These are phyloP conservation scores for Malurus leucopterus DNA, from an alignment of 2,797 vertebrate species.

Conservation along the genomic window DNA sequence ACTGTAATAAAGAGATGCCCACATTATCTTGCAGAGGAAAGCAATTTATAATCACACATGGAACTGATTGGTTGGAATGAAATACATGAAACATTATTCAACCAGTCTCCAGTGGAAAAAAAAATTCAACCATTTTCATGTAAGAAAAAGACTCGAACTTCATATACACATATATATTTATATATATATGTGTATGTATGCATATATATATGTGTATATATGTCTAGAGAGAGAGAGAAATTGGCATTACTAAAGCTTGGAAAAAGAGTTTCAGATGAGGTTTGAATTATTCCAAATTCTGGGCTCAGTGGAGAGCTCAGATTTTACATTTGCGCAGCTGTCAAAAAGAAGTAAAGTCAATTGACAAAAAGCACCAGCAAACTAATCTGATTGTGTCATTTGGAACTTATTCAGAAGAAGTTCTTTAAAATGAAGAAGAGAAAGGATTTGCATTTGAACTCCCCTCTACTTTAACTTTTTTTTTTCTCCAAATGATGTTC, in stretches of 20 bases:
- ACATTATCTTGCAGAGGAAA: background rate
- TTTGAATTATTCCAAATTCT: constrained; percentile 45
- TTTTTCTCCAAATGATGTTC: background rate
- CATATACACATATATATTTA: background rate
- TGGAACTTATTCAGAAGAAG: background rate
- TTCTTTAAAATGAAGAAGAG: background rate
- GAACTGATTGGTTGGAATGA: constrained; percentile 15
- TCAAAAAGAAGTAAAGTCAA: constrained; percentile 40
- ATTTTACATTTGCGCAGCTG: constrained; percentile 23
- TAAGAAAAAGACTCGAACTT: constrained; percentile 37
- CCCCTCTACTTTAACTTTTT: background rate
- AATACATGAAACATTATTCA: constrained; percentile 21
- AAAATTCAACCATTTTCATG: background rate
- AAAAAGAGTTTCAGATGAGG: constrained; percentile 32
- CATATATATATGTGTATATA: background rate
- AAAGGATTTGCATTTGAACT: background rate
- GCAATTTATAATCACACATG: background rate
- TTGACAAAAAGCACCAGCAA: constrained; percentile 9
- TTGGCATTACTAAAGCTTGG: background rate
- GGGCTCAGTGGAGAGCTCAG: constrained; percentile 27
- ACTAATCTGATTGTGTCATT: background rate
- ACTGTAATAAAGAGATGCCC: background rate
- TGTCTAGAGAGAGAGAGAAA: too few species aligned
- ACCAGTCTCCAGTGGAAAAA: background rate
- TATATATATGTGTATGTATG: background rate